Conservation (phyloP, 1,140 invertebrate species). For the Eueides isabella region DNA sequence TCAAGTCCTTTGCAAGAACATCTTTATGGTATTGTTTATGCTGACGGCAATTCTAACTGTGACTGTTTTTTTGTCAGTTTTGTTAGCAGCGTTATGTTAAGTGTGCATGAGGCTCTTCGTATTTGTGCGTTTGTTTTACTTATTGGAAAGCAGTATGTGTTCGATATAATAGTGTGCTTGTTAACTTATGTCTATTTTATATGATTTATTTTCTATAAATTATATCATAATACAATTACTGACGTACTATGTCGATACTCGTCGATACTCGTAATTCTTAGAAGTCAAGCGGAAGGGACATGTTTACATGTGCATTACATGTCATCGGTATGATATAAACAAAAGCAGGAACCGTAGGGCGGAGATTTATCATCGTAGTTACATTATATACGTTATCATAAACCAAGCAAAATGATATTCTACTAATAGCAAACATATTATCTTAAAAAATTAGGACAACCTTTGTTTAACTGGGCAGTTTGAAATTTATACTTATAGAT, state of each 20-base stretch:
- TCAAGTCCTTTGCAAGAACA: constrained; percentile 46
- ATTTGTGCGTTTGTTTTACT: neutral
- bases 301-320: neutral
- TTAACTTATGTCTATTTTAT: too few species aligned
- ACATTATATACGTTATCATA: constrained; percentile 19
- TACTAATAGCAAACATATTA: constrained; percentile 21
- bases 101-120: neutral
- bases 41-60: neutral
- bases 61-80: neutral
- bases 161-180: neutral
- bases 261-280: neutral
- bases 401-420: constrained; percentile 9
- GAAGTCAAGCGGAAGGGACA: constrained; percentile 18
- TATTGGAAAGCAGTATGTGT: neutral
- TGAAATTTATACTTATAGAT: constrained; percentile 30
- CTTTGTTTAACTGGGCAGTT: constrained; percentile 33
- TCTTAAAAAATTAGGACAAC: constrained; percentile 42
- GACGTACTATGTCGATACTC: neutral
- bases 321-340: constrained; percentile 30
- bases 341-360: constrained; percentile 19
- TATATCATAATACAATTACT: too few species aligned
- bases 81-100: neutral
- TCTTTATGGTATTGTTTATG: constrained; percentile 34
- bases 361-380: neutral
- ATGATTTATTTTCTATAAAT: too few species aligned